phyloP scores from a whole-genome alignment of 2,888 invertebrate species.

The Eupithecia insigniata region DNA sequence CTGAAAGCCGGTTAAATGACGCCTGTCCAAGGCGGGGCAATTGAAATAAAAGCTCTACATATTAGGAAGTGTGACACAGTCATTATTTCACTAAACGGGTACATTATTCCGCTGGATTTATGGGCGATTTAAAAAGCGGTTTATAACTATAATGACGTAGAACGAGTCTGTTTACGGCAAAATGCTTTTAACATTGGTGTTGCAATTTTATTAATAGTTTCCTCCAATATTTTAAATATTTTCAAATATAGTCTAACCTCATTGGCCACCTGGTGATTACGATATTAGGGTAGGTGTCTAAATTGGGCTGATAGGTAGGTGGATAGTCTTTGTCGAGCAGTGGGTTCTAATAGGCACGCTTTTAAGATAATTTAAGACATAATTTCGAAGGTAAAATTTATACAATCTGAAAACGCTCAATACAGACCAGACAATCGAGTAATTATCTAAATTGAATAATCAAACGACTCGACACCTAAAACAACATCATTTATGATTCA shows the following conservation, averaged over 20 bases:
- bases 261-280: background rate
- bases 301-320: background rate
- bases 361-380: background rate
- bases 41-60: slow-evolving; percentile 26
- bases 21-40: slow-evolving; percentile 18
- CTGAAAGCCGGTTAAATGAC: background rate
- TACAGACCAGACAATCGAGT: background rate
- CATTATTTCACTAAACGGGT: slow-evolving; percentile 33
- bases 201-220: slow-evolving; percentile 11
- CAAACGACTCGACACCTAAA: background rate
- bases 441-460: background rate
- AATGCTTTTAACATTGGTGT: slow-evolving; percentile 26
- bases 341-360: background rate
- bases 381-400: background rate
- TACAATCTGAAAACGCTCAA: background rate
- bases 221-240: background rate
- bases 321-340: background rate
- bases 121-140: slow-evolving; percentile 31
- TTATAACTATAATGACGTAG: slow-evolving; percentile 22
- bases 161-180: slow-evolving; percentile 20
- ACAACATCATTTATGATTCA: slow-evolving; percentile 1
- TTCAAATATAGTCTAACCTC: too few species aligned
- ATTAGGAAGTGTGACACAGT: slow-evolving; percentile 32
- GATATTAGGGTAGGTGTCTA: too few species aligned
- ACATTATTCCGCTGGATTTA: slow-evolving; percentile 36